Evolutionary conservation across 2,797 vertebrate genomes (phyloP).

Genomic region (Odontamblyopus rebecca): DNA sequence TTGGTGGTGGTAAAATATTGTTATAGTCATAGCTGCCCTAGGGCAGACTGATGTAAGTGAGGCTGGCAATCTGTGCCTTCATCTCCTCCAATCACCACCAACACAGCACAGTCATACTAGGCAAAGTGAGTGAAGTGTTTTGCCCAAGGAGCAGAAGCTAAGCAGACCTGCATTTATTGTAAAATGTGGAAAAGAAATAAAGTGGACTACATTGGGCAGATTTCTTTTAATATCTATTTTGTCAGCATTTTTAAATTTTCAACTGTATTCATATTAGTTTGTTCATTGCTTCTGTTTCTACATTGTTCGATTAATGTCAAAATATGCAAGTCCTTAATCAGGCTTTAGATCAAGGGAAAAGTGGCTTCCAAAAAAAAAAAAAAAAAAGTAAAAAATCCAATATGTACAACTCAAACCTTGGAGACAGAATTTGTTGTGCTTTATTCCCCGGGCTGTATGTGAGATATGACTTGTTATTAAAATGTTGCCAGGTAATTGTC

Average conservation of each 20-base stretch:
- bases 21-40: no score
- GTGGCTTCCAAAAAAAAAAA: slow-evolving; percentile 37
- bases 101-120: no score
- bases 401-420: slow-evolving; percentile 49
- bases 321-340: not conserved
- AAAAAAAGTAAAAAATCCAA: slow-evolving; percentile 52
- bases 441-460: slow-evolving; percentile 55
- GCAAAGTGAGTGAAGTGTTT: no score
- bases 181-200: no score
- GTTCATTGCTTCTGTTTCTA: slow-evolving; percentile 8
- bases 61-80: no score
- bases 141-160: no score
- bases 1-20: no score
- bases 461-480: slow-evolving; percentile 70
- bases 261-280: not conserved
- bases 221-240: no score
- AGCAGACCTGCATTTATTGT: no score
- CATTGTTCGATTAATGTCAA: slow-evolving; percentile 4
- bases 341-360: slow-evolving; percentile 19
- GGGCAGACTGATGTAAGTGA: no score
- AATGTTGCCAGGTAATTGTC: slow-evolving; percentile 71
- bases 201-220: no score
- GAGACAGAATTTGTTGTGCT: slow-evolving; percentile 55
- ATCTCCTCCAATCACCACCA: no score
- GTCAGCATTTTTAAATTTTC: not conserved